Evolutionary conservation across 2,113 vertebrate genomes (phyloP).

Genomic region (Platysternon megacephalum): DNA sequence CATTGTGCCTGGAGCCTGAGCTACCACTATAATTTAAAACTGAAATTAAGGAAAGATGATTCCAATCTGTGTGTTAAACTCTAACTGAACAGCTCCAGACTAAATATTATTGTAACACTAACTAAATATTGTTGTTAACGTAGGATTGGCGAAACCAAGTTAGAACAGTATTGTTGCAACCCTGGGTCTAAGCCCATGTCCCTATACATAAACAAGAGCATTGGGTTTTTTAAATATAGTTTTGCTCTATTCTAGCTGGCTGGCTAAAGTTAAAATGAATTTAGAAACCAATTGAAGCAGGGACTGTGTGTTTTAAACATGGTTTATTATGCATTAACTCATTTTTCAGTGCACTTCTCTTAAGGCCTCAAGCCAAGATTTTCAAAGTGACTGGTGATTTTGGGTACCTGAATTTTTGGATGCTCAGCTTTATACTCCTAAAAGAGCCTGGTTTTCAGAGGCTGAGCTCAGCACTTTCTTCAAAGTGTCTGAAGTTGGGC

Average conservation of each 20-base stretch:
- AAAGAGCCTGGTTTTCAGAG: background rate
- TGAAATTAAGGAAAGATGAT: background rate
- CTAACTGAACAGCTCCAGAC: background rate
- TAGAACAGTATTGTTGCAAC: background rate
- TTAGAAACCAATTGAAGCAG: background rate
- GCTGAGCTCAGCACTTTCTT: constrained; percentile 50
- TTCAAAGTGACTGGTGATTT: background rate
- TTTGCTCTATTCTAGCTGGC: background rate
- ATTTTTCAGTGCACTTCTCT: constrained; percentile 9
- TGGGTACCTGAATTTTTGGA: background rate
- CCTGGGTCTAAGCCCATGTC: background rate
- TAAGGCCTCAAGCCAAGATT: background rate
- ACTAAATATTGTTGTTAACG: background rate
- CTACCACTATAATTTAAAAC: background rate
- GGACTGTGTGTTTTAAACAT: background rate
- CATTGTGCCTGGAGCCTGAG: background rate
- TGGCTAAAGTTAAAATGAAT: background rate
- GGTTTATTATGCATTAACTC: background rate
- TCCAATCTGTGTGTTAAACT: background rate
- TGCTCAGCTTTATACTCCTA: background rate
- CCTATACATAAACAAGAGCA: background rate
- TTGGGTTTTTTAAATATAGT: rapidly evolving
- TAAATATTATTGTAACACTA: background rate
- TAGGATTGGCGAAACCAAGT: background rate
- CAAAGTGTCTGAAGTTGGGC: background rate